A percentile compares a stretch with the other conserved stretches of the same genome.
Evolutionary conservation across 2,797 vertebrate species (phyloP).

Genomic region (Anguilla pacifica): DNA sequence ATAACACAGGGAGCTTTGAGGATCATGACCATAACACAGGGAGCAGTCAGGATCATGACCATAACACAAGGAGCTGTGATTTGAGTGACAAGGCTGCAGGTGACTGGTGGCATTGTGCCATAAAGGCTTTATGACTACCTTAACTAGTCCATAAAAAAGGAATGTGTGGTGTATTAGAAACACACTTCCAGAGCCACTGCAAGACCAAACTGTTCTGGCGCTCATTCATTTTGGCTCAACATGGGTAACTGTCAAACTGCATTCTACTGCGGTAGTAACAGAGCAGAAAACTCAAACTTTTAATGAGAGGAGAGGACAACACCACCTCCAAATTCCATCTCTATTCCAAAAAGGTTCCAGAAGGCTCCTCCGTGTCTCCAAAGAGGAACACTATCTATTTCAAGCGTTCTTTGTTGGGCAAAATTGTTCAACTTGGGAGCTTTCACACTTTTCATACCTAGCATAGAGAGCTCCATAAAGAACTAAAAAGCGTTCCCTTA

Average conservation of each 20-base stretch:
- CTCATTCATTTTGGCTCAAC: slow-evolving; percentile 48
- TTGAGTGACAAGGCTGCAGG: slow-evolving; percentile 19
- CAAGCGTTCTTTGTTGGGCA: too few relatives aligned
- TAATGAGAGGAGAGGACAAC: background rate
- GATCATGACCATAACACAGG: too few relatives aligned
- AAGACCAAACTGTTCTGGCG: slow-evolving; percentile 32
- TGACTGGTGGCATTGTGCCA: background rate
- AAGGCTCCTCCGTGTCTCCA: too few relatives aligned
- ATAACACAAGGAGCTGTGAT: background rate
- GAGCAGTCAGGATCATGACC: too few relatives aligned
- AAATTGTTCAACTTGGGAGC: too few relatives aligned
- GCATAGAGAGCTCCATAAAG: too few relatives aligned
- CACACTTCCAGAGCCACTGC: slow-evolving; percentile 30
- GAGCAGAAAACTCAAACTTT: background rate
- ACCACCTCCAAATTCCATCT: background rate
- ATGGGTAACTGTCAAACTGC: slow-evolving; percentile 44
- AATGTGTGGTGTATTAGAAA: slow-evolving; percentile 47
- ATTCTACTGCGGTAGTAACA: slow-evolving; percentile 51
- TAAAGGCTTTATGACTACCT: slow-evolving; percentile 53
- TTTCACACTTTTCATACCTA: too few relatives aligned
- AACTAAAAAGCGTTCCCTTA: too few relatives aligned
- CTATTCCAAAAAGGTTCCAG: too few relatives aligned
- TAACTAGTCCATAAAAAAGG: slow-evolving; percentile 40
- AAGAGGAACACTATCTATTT: too few relatives aligned
- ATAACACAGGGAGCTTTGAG: too few relatives aligned